phyloP scores from a whole-genome alignment of 2,888 invertebrate species.

The Tribolium freemani region DNA sequence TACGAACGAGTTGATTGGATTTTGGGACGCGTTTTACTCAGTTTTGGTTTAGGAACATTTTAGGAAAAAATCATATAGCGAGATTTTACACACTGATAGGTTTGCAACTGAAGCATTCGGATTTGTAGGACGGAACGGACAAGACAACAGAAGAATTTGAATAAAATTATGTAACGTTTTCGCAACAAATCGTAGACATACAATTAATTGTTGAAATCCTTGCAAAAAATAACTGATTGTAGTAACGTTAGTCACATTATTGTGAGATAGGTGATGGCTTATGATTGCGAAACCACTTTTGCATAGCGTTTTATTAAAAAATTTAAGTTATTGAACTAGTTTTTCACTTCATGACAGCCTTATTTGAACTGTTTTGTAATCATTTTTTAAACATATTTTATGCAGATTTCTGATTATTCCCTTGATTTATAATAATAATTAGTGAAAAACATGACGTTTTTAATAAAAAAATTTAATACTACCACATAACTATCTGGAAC shows the following conservation, averaged over 20 bases:
- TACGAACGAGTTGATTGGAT: neutral
- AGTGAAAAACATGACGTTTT: no score
- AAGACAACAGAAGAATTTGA: neutral
- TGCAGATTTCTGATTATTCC: no score
- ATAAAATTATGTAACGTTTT: neutral
- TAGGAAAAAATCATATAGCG: neutral
- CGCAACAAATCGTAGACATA: neutral
- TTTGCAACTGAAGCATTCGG: neutral
- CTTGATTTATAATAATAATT: no score
- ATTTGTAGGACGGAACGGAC: neutral
- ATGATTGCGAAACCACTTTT: no score
- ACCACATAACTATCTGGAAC: no score
- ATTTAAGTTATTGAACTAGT: no score
- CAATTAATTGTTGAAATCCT: neutral
- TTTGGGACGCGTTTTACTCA: neutral
- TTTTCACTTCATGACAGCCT: no score
- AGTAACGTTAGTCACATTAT: neutral
- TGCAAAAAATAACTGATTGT: neutral
- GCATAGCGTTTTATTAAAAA: no score
- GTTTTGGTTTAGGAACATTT: neutral
- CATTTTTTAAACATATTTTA: no score
- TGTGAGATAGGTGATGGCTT: no score
- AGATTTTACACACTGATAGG: neutral
- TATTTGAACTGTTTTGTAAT: no score
- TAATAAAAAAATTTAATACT: no score